Evolutionary conservation across 1,140 invertebrate genomes (phyloP), one percentile per base, ranked within the genome.

Genomic region (Spodoptera litura): DNA sequence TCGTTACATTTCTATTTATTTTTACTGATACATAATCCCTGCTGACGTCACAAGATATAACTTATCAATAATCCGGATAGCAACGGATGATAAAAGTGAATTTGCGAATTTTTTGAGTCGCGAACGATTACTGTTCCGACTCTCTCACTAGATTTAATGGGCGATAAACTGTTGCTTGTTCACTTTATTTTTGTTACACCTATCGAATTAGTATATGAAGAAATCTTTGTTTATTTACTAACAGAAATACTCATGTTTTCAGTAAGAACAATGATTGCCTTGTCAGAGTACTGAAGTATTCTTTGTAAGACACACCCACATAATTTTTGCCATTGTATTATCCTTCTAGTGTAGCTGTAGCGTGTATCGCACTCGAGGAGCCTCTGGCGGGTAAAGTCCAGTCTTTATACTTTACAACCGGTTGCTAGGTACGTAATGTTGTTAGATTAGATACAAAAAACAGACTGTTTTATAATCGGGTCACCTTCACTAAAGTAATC

Each of bases 31-130:
- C 51, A 35, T 70, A 70, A 70, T 71, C 68, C 52, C 8, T 4
- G 9, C 55, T 56, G 68, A 71, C 68, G 68, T 71, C 68, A 71
- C 27, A 56, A 71, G 68, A 71, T 56, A 71, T 27, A 55, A 38
- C 52, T 56, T 71, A 71, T 71, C 68, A 56, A 55, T 56, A 38
- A 51, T 12, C 49, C 52, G 52, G 68, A 27, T 71, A 71, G 68
- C 68, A 71, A 71, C 68, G 68, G 6, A 27, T 52, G 68, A 55
- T 71, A 71, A 71, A 64, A 53, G 12, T 15, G 38, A 64, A 49
- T 49, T 64, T 12, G 61, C 38, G 38, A 64, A 44, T 15, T 49
- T 62, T 38, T 62, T 9, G 59, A 62, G n/a, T n/a, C 59, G 38
- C 4, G 13, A 38, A 6, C 61, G 61, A 44, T 61, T 66, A 49